phyloP scores from a whole-genome alignment of 2,113 vertebrate species.

The Gadus chalcogrammus region DNA sequence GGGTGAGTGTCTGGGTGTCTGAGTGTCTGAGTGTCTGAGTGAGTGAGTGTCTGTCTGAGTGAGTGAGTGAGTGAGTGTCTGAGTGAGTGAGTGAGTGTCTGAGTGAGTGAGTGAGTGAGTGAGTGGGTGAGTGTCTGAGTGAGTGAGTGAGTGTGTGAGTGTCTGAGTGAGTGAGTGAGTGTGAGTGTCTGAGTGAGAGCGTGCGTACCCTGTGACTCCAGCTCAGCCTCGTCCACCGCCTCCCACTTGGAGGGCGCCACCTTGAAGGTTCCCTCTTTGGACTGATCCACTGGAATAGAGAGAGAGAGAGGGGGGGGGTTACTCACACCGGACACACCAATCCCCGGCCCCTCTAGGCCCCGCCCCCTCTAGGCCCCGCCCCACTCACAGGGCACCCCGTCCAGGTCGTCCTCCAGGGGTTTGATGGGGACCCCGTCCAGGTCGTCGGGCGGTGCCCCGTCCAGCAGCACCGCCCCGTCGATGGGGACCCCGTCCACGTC shows the following conservation, averaged over 20 bases:
- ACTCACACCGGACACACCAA: not conserved
- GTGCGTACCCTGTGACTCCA: constrained; percentile 86
- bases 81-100: constrained; percentile 5
- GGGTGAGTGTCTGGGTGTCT: constrained; percentile 9
- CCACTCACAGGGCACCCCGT: constrained; percentile 90
- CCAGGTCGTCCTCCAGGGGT: constrained; percentile 90
- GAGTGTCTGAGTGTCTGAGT: no score
- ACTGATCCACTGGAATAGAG: constrained; percentile 62
- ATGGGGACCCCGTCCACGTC: constrained; percentile 95
- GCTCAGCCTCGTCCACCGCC: constrained; percentile 90
- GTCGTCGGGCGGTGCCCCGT: constrained; percentile 85
- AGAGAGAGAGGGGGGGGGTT: not conserved
- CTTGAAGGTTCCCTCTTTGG: constrained; percentile 92
- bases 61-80: no score
- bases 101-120: no score
- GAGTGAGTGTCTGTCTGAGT: no score
- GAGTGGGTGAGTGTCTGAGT: no score
- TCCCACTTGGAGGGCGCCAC: constrained; percentile 98
- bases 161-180: no score
- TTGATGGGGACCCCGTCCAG: constrained; percentile 95
- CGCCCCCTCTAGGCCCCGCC: not conserved
- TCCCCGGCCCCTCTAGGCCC: not conserved
- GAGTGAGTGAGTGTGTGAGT: no score
- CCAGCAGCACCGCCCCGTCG: constrained; percentile 72
- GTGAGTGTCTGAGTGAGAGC: no score